phyloP scores from a whole-genome alignment of 2,113 vertebrate species.

The Melospiza georgiana region DNA sequence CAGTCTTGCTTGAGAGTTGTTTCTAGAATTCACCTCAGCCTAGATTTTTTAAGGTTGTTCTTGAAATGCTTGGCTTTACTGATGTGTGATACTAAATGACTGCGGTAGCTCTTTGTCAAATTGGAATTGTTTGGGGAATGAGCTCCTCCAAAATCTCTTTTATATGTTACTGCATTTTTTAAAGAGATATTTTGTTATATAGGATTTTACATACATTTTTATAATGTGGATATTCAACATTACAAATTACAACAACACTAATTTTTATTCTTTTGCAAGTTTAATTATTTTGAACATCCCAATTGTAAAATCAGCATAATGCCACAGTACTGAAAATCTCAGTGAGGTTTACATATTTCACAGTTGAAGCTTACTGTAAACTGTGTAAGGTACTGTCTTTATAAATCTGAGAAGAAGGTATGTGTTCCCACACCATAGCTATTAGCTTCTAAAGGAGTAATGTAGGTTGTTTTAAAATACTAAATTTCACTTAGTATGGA shows the following conservation, averaged over 20 bases:
- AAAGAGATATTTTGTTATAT: background rate
- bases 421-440: background rate
- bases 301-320: background rate
- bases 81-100: background rate
- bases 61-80: background rate
- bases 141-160: background rate
- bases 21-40: background rate
- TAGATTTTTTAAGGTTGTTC: background rate
- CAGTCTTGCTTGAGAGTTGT: background rate
- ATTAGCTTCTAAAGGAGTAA: background rate
- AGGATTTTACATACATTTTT: background rate
- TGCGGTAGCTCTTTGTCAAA: background rate
- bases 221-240: background rate
- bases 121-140: background rate
- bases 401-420: background rate
- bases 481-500: background rate
- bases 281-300: background rate
- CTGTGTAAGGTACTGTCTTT: background rate
- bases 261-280: background rate
- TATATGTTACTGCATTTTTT: background rate
- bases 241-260: background rate
- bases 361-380: background rate
- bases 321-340: background rate
- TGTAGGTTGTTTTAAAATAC: background rate
- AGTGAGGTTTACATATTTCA: background rate